Evolutionary conservation across 2,113 vertebrate genomes (phyloP).

Genomic region (Lasiurus borealis): DNA sequence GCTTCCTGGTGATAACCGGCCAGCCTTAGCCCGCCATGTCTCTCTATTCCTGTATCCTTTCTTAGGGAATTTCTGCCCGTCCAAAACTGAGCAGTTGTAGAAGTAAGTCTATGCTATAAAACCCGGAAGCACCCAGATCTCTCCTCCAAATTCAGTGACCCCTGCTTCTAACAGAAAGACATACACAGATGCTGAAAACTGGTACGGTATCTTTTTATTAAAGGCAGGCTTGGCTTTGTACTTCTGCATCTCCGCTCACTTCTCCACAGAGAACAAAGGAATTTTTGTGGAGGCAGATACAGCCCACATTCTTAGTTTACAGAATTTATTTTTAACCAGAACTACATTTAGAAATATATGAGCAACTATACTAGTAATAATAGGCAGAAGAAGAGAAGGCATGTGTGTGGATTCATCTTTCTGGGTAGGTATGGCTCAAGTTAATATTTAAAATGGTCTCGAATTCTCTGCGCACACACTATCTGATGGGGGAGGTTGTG

Average conservation of each 20-base stretch:
- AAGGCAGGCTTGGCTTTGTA: background rate
- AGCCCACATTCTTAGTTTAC: constrained; percentile 56
- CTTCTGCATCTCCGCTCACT: background rate
- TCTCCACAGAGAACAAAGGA: constrained; percentile 30
- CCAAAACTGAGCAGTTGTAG: background rate
- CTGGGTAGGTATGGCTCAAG: background rate
- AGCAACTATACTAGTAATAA: background rate
- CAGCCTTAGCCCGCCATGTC: background rate
- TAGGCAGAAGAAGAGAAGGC: constrained; percentile 49
- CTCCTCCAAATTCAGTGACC: background rate
- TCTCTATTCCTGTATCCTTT: background rate
- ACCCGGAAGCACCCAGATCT: background rate
- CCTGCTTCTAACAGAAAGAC: background rate
- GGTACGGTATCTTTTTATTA: background rate
- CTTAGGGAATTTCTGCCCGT: background rate
- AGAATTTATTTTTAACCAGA: constrained; percentile 69
- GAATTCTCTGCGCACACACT: constrained; percentile 9
- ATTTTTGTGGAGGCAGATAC: constrained; percentile 53
- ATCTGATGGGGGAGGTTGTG: background rate
- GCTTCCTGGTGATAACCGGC: background rate
- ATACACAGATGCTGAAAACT: background rate
- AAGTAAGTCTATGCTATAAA: background rate
- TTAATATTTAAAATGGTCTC: constrained; percentile 71
- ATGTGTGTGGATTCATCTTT: constrained; percentile 12
- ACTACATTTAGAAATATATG: constrained; percentile 55